Evolutionary conservation across 1,140 invertebrate species (phyloP), one percentile per base, ranked within the genome.

Genomic region (Lamellibrachia luymesi): DNA sequence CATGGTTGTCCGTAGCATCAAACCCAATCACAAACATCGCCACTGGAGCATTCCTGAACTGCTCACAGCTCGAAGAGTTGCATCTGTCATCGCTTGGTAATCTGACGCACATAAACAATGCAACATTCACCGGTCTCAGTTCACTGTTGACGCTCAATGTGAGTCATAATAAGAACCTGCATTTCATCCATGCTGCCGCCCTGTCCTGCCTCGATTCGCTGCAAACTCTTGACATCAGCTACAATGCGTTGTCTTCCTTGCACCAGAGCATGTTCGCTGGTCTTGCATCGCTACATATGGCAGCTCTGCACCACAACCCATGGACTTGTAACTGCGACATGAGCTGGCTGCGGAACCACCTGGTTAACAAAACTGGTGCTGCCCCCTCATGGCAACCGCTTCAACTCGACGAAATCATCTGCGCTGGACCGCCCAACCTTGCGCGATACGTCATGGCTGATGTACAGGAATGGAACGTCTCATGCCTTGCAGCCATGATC

Each of bases 321-420:
- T 92, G 92, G 92, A 50, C 22, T 13, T 92, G 92, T 50, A 52
- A 92, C 51, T 92, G 92, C 52, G 50, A 92, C 27, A 50, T 50
- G 2, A 52, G 50, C 2, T 51, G 50, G 50, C 92, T 92, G 50
- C 27, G 10, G 8, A 38, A 51, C 50, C 52, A 52, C 8, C 92
- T 92, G n/a, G 51, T 51, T n/a, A 27, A 27, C 92, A 64, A 52
- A 2, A 64, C 27, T 50, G 17, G 25, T 51, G 51, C 27, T 92
- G 92, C 50, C 50, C 6, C 27, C 92, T 17, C 50, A 49, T 50
- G 90, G 49, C 90, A 25, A 91, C 90, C 27, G 49, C 50, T 49
- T 49, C 50, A 91, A 4, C 49, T n/a, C 90, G 50, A 50, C 27
- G 50, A 91, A 13, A 80, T 80, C 17, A 22, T 17, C 2, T 91